Percentiles rank a stretch among this genome's conserved stretches.
phyloP scores from a whole-genome alignment of 2,113 vertebrate species.

The Opisthocomus hoazin region DNA sequence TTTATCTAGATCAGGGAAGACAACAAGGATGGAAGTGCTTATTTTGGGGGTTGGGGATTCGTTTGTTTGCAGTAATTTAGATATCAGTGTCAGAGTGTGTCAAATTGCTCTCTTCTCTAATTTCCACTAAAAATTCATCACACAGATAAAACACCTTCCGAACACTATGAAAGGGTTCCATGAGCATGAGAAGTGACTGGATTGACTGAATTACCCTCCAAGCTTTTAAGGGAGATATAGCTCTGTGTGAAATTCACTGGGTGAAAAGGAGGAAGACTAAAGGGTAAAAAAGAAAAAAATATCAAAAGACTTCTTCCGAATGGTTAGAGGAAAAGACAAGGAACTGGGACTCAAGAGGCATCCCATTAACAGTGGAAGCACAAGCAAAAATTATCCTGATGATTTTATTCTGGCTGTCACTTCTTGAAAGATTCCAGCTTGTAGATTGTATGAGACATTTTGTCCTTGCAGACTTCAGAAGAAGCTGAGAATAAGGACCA shows the following conservation, averaged over 20 bases:
- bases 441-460: not conserved
- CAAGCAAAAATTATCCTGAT: not conserved
- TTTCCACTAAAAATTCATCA: not conserved
- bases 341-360: not conserved
- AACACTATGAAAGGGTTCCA: not conserved
- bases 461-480: not conserved
- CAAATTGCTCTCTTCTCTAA: not conserved
- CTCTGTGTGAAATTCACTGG: not conserved
- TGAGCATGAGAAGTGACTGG: not conserved
- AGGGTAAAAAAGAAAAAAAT: not conserved
- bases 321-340: not conserved
- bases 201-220: not conserved
- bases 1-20: not conserved
- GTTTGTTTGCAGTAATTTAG: not conserved
- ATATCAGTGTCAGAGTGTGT: not conserved
- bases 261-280: not conserved
- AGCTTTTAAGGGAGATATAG: not conserved
- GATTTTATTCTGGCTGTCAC: not conserved
- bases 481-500: not conserved
- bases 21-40: not conserved
- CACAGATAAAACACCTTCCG: not conserved
- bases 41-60: not conserved
- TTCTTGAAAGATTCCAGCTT: not conserved
- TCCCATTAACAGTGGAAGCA: not conserved
- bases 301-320: not conserved